Evolutionary conservation across 2,797 vertebrate species (phyloP), one percentile per base, ranked within the genome.

Genomic region (Sardinella longiceps): DNA sequence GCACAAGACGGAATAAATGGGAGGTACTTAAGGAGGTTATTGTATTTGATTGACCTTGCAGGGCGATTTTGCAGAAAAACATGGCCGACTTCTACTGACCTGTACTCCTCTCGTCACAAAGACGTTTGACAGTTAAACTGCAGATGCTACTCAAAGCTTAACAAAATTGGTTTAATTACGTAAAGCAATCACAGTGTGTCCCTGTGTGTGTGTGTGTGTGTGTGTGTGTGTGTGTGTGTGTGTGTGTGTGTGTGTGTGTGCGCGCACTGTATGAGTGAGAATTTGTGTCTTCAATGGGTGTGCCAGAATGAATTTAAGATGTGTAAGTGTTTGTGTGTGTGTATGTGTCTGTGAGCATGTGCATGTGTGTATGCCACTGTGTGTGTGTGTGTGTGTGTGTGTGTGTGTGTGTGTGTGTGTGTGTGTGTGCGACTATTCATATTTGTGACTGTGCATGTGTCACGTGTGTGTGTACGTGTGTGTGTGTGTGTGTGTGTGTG

Each of bases 381-480:
- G n/a, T n/a, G n/a, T n/a, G n/a, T n/a, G n/a, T n/a, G n/a, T n/a
- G n/a, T n/a, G n/a, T 85, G 63, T 84, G 25, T 12, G 83, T 85
- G 63, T 37, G 82, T 85, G 81, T 85, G 66, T 58, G 82, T 84
- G 37, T 15, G 25, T 50, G 46, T 48, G 66, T 83, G 66, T 51
- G 20, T 11, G 56, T 43, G 82, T 74, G 80, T 80, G 84, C 82
- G 85, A n/a, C n/a, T n/a, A n/a, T n/a, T n/a, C n/a, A n/a, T n/a
- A n/a, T n/a, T n/a, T n/a, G n/a, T n/a, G n/a, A n/a, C n/a, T n/a
- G n/a, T n/a, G n/a, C n/a, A n/a, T n/a, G n/a, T n/a, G n/a, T n/a
- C n/a, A n/a, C 82, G 86, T 15, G 80, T 84, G 46, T 83, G 43
- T 33, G 25, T 12, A 28, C 63, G 51, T 60, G 85, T 86, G 80